Evolutionary conservation across 2,797 vertebrate species (phyloP).

Genomic region (Chaunax sp.): DNA sequence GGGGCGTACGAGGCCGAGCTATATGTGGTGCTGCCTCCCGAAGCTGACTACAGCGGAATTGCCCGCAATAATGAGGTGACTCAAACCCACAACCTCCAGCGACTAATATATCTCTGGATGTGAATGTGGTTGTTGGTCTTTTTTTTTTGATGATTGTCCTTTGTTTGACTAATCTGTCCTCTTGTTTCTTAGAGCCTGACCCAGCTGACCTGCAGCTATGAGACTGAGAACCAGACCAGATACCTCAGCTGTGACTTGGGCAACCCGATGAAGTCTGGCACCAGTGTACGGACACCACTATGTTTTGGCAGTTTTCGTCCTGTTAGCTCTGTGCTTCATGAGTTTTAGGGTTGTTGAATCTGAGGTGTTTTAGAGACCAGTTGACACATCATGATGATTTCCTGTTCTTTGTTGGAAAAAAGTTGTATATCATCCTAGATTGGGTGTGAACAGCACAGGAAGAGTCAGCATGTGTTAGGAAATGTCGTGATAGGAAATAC

Average conservation of each 20-base stretch:
- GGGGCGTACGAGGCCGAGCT: conserved; percentile 95
- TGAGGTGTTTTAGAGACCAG: background rate
- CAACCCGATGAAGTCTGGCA: conserved; percentile 93
- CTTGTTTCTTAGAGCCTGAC: conserved; percentile 85
- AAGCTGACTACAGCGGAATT: conserved; percentile 92
- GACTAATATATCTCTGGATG: background rate
- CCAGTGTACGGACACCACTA: conserved; percentile 82
- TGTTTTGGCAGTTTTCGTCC: background rate
- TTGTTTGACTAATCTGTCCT: conserved; percentile 15
- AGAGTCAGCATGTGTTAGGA: conserved; percentile 48
- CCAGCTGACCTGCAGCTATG: conserved; percentile 90
- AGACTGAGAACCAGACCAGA: conserved; percentile 88
- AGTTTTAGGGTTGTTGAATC: background rate
- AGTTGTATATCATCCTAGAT: background rate
- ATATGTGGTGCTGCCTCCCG: conserved; percentile 88
- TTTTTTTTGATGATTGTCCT: no score
- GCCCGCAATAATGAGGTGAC: conserved; percentile 90
- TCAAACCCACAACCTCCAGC: conserved; percentile 2
- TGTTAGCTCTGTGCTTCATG: background rate
- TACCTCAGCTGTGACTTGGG: conserved; percentile 93
- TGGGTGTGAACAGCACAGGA: conserved; percentile 50
- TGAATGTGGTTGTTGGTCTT: background rate
- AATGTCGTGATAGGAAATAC: conserved; percentile 68
- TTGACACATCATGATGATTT: background rate
- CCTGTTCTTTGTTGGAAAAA: conserved; percentile 25